These are phyloP conservation scores for Callocephalon fimbriatum DNA, from an alignment of 2,113 vertebrate genomes.

Conservation along the genomic window DNA sequence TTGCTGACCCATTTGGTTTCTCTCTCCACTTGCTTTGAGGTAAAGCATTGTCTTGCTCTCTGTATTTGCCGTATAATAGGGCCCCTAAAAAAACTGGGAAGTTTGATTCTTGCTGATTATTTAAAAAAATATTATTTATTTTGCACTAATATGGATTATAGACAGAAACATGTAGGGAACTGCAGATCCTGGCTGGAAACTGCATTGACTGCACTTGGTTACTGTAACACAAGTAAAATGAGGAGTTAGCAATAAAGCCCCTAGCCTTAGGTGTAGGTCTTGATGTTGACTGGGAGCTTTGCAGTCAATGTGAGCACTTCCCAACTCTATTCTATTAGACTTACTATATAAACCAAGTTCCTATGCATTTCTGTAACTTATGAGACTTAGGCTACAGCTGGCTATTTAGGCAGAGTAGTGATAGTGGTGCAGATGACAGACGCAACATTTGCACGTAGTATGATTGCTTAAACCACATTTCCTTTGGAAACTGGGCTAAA, in stretches of 20 bases:
- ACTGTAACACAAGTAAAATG: background rate
- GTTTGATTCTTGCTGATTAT: background rate
- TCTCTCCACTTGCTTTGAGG: background rate
- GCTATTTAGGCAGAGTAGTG: background rate
- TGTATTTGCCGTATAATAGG: background rate
- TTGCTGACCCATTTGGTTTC: background rate
- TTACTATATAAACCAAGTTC: background rate
- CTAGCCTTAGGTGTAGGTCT: background rate
- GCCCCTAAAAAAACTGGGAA: background rate
- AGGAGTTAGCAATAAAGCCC: background rate
- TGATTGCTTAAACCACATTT: background rate
- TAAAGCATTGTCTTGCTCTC: background rate
- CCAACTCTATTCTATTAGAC: background rate
- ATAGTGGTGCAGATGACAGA: background rate
- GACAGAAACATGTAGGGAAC: background rate
- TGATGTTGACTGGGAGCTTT: background rate
- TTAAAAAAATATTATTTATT: background rate
- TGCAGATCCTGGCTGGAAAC: background rate
- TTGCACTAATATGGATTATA: background rate
- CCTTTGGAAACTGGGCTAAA: background rate
- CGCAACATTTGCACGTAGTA: accelerated
- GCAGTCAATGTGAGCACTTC: background rate
- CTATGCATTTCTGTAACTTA: background rate
- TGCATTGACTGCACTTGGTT: background rate
- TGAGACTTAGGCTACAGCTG: background rate